Percentiles rank a stretch among this genome's conserved stretches.
These are phyloP conservation scores for Argopecten irradians DNA, from an alignment of 1,140 invertebrate species.

Conservation along the genomic window DNA sequence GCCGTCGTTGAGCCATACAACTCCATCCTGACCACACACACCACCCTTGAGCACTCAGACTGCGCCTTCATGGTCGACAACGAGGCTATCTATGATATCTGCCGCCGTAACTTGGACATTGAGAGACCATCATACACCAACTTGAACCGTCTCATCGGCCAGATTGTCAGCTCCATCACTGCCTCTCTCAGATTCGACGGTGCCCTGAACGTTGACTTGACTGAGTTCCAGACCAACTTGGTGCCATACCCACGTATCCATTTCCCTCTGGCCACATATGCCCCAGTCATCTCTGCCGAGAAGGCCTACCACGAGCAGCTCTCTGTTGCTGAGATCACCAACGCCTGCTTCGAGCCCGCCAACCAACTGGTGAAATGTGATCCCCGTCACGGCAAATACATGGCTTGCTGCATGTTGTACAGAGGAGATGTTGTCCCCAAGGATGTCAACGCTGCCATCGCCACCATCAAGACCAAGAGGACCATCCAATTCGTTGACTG, in stretches of 20 bases:
- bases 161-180: slow-evolving; percentile 81
- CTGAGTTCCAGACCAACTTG: slow-evolving; percentile 84
- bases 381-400: slow-evolving; percentile 91
- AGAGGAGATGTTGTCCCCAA: slow-evolving; percentile 81
- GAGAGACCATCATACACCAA: slow-evolving; percentile 56
- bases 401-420: slow-evolving; percentile 70
- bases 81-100: slow-evolving; percentile 95
- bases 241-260: slow-evolving; percentile 74
- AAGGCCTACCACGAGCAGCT: slow-evolving; percentile 76
- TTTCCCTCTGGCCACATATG: slow-evolving; percentile 69
- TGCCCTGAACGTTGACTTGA: slow-evolving; percentile 83
- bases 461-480: slow-evolving; percentile 86
- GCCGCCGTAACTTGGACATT: slow-evolving; percentile 69
- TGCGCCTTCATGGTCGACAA: slow-evolving; percentile 85
- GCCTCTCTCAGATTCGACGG: slow-evolving; percentile 83
- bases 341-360: slow-evolving; percentile 89
- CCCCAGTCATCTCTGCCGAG: slow-evolving; percentile 70
- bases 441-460: slow-evolving; percentile 91
- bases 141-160: slow-evolving; percentile 68
- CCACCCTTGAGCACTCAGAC: slow-evolving; percentile 77
- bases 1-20: slow-evolving; percentile 70
- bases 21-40: slow-evolving; percentile 77
- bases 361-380: slow-evolving; percentile 97
- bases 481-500: slow-evolving; percentile 63
- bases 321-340: slow-evolving; percentile 80